phyloP scores from a whole-genome alignment of 2,797 vertebrate genomes.

The Borostomias antarcticus region DNA sequence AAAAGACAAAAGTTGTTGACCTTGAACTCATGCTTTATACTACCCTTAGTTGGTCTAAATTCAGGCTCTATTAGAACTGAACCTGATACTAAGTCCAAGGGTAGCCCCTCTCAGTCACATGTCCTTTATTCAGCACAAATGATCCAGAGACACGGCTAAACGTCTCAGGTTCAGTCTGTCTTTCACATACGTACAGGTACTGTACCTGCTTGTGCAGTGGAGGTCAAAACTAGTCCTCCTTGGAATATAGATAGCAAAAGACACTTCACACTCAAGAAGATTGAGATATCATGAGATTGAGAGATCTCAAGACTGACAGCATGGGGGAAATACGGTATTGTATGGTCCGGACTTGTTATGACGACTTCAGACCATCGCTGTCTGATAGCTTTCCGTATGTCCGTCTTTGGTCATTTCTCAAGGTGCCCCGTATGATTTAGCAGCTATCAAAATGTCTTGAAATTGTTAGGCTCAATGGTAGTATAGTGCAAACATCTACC shows the following conservation, averaged over 20 bases:
- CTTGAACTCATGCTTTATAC: neutral
- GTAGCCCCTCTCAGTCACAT: too few species aligned
- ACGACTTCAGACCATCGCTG: neutral
- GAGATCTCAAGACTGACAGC: too few species aligned
- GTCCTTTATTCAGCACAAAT: too few species aligned
- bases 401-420: neutral
- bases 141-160: too few species aligned
- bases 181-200: too few species aligned
- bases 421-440: constrained; percentile 42
- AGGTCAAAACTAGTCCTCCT: neutral
- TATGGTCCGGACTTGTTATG: neutral
- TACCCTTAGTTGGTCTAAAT: neutral
- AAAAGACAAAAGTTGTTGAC: neutral
- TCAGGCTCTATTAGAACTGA: too few species aligned
- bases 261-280: constrained; percentile 3
- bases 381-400: neutral
- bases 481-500: constrained; percentile 70
- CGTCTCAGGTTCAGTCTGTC: too few species aligned
- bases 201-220: neutral
- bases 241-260: constrained; percentile 8
- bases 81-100: too few species aligned
- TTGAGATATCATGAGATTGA: too few species aligned
- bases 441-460: constrained; percentile 58
- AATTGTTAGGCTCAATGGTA: constrained; percentile 55
- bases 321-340: too few species aligned